These are phyloP conservation scores for Selene dorsalis DNA, from an alignment of 2,797 vertebrate species.

Conservation along the genomic window DNA sequence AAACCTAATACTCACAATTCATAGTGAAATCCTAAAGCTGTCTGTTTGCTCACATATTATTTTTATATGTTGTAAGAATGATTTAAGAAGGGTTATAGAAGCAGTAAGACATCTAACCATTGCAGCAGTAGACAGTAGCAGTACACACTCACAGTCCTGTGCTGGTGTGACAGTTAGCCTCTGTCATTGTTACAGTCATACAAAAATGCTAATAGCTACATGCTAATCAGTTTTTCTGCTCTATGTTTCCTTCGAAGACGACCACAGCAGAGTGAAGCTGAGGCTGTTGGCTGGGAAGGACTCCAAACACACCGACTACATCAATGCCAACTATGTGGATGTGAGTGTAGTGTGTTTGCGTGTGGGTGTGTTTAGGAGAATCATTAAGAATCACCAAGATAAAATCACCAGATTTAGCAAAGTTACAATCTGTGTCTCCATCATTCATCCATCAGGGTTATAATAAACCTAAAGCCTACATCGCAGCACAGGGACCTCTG, in stretches of 20 bases:
- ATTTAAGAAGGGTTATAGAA: too few relatives aligned
- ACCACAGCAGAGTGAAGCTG: slow-evolving; percentile 96
- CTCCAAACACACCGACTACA: slow-evolving; percentile 97
- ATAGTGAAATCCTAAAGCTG: too few relatives aligned
- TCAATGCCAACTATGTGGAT: slow-evolving; percentile 96
- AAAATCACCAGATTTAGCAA: neutral
- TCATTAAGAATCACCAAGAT: neutral
- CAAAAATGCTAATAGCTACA: slow-evolving; percentile 14
- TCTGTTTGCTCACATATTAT: too few relatives aligned
- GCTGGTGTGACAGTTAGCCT: slow-evolving; percentile 12
- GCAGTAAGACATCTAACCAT: too few relatives aligned
- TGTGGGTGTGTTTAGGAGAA: neutral
- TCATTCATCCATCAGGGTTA: slow-evolving; percentile 86
- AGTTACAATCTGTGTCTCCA: neutral
- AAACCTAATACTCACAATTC: too few relatives aligned
- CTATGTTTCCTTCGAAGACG: slow-evolving; percentile 83
- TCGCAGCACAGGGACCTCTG: slow-evolving; percentile 94
- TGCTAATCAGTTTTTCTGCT: slow-evolving; percentile 4
- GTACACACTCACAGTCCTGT: neutral
- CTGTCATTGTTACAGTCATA: neutral
- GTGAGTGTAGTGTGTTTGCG: slow-evolving; percentile 83
- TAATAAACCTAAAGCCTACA: slow-evolving; percentile 95
- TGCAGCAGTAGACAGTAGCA: too few relatives aligned
- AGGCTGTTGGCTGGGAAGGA: slow-evolving; percentile 92
- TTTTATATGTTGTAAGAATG: too few relatives aligned